Base-by-base conservation (phyloP, 1,140 invertebrate species). In the Heterodera carotae region DNA sequence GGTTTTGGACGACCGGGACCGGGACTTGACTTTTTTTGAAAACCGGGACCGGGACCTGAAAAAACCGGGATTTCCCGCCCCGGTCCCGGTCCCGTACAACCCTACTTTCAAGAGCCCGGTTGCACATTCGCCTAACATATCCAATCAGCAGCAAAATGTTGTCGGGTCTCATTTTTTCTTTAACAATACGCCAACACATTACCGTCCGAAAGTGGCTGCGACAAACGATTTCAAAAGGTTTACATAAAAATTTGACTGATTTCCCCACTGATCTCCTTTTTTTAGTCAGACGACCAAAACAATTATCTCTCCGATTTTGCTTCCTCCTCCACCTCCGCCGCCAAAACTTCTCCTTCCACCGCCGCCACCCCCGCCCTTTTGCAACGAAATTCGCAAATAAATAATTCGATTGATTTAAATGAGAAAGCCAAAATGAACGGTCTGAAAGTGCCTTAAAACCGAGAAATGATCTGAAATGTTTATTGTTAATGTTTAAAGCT, bases 311-410 rank as follows among this genome's bases (percentile, higher is more conserved):
- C 10, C 68, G n/a, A 1, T 69, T 69, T 29, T 69, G 31, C 29
- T 69, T 7, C 68, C 68, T 34, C 68, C 68, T 2, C 68, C 68
- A 12, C 68, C 68, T 5, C 68, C 68, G 0, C 68, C 68, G 0
- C 68, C 68, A n/a, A 34, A 69, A 27, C 36, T 69, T 25, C 68
- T 69, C 68, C 48, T n/a, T 5, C 48, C 48, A 53, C 48, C 48
- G 48, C 12, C 48, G 15, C 48, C 48, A 5, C 12, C 48, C 15
- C 48, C 48, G 12, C 22, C 48, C 48, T 56, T 56, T 56, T 15
- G 18, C 48, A 56, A 4, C 48, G 48, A 56, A 56, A 22, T 56
- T 15, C 18, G 5, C 15, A 56, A 56, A 56, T 56, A 56, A 56
- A 12, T 22, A 56, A 22, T 56, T n/a, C n/a, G n/a, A 43, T 8